Evolutionary conservation across 2,797 vertebrate genomes (phyloP).

Genomic region (Cuniculus paca): DNA sequence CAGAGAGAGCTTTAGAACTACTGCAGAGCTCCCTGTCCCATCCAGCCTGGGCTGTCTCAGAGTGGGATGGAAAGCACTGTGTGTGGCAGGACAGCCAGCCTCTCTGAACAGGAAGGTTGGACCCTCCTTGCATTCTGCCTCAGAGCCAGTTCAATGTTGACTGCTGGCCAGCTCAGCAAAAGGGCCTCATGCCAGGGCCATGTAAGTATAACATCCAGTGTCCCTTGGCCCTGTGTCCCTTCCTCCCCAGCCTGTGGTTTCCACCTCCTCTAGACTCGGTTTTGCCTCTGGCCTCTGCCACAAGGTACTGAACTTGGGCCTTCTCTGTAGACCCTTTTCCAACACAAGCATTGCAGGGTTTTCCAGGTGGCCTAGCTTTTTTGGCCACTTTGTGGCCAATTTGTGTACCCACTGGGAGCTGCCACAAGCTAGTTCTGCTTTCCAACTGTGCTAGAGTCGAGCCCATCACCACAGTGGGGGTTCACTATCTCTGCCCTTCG

Average conservation of each 20-base stretch:
- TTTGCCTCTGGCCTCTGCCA: background rate
- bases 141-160: background rate
- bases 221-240: background rate
- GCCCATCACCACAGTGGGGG: rapidly evolving
- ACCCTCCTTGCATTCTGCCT: background rate
- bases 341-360: background rate
- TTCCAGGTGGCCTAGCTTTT: background rate
- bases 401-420: background rate
- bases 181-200: background rate
- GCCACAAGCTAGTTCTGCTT: background rate
- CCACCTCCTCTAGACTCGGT: background rate
- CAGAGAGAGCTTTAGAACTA: background rate
- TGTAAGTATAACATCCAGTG: background rate
- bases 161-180: background rate
- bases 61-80: background rate
- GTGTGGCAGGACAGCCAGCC: background rate
- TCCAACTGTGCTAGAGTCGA: background rate
- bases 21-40: background rate
- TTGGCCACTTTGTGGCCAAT: background rate
- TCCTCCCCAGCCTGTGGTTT: background rate
- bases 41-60: background rate
- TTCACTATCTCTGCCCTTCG: rapidly evolving
- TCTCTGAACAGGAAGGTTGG: background rate
- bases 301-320: background rate
- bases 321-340: background rate